Percentiles rank a stretch among this genome's conserved stretches.
Evolutionary conservation across 2,888 invertebrate genomes (phyloP).

Genomic region (Saturnia pavonia): DNA sequence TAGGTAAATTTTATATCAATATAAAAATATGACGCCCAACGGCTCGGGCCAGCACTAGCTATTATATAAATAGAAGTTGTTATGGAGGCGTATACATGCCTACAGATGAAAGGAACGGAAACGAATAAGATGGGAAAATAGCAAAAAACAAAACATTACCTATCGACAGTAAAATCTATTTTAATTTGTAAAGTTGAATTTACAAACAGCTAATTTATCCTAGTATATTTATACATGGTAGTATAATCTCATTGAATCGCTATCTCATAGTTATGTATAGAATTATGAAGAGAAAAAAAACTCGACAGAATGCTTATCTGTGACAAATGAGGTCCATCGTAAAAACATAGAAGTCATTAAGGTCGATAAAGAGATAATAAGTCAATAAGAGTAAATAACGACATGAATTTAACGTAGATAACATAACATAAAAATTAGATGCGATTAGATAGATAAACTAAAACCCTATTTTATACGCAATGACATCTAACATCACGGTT

Average conservation of each 20-base stretch:
- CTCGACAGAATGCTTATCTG: background rate
- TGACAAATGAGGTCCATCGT: background rate
- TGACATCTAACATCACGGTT: conserved; percentile 41
- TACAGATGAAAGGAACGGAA: background rate
- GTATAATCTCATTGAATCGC: too few relatives aligned
- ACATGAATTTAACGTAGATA: background rate
- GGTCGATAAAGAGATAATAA: too few relatives aligned
- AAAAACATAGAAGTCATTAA: background rate
- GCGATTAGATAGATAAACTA: background rate
- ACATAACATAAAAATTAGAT: background rate
- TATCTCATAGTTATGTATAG: background rate
- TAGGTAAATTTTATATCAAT: too few relatives aligned
- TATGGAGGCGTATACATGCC: background rate
- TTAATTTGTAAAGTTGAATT: background rate
- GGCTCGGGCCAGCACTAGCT: too few relatives aligned
- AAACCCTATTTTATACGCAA: conserved; percentile 16
- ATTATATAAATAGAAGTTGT: background rate
- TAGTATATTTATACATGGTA: too few relatives aligned
- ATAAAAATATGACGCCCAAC: too few relatives aligned
- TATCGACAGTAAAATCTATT: background rate
- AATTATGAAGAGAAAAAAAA: background rate
- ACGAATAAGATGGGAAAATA: background rate
- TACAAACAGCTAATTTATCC: too few relatives aligned
- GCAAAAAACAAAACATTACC: background rate
- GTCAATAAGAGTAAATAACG: too few relatives aligned